Conservation (phyloP, 2,113 vertebrate genomes). For the Vidua chalybeata region DNA sequence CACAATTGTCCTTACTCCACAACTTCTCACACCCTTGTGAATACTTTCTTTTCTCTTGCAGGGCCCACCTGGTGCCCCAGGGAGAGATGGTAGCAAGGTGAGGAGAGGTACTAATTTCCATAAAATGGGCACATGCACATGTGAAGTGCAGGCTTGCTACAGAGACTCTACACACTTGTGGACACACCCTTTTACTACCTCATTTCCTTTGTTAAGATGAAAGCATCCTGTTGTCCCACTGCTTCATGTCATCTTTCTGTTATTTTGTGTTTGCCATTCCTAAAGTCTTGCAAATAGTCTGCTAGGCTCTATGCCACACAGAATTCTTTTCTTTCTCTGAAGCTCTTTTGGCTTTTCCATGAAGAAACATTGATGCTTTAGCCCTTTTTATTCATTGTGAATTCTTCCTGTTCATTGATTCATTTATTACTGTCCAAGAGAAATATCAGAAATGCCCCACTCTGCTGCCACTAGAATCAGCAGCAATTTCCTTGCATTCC, state of each 20-base stretch:
- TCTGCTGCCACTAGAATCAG: neutral
- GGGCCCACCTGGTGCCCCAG: constrained; percentile 90
- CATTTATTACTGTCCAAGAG: neutral
- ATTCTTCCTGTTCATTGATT: neutral
- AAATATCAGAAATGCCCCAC: neutral
- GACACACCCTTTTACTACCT: neutral
- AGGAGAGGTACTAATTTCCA: neutral
- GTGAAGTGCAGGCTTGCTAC: neutral
- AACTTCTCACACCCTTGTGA: neutral
- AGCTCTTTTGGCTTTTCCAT: neutral
- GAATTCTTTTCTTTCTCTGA: neutral
- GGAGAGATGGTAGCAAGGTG: constrained; percentile 91
- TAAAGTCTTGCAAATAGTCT: neutral
- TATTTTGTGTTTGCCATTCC: neutral
- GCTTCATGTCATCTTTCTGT: neutral
- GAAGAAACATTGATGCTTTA: neutral
- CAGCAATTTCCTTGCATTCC: neutral
- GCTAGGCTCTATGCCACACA: neutral
- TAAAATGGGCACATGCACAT: neutral
- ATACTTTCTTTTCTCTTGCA: constrained; percentile 64
- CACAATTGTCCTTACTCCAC: neutral
- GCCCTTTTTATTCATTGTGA: neutral
- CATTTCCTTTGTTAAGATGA: neutral
- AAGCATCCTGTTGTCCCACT: neutral
- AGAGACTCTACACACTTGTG: neutral